Evolutionary conservation across 2,888 invertebrate species (phyloP), one percentile per base, ranked within the genome.

Genomic region (Clitarchus hookeri): DNA sequence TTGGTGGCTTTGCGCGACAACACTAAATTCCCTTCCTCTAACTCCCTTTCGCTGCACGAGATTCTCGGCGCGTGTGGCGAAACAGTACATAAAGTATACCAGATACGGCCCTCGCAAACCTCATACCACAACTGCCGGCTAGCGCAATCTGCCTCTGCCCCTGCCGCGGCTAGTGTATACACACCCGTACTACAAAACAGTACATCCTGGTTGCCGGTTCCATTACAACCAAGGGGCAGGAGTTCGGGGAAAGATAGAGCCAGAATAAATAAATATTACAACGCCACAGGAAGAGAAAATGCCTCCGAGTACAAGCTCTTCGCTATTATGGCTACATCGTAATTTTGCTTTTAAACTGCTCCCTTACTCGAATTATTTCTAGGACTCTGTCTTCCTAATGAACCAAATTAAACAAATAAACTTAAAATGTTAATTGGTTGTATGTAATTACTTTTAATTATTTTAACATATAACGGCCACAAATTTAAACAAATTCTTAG

Each of bases 1-100:
- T 65, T 65, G n/a, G 65, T 65, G 65, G 65, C 65, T 65, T 65
- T 65, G 65, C 65, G 65, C 65, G 65, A 65, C 65, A 65, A 65
- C 65, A 65, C 65, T 65, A 65, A 65, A 65, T 65, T 65, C 65
- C 65, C 65, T 9, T n/a, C 2, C 65, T n/a, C n/a, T 19, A 11
- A 6, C n/a, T 19, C 65, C 65, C 16, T 65, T 65, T 65, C n/a
- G 6, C 65, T 3, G 65, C 65, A 19, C 65, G 65, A 65, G 65
- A 8, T 65, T n/a, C 65, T 65, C 65, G 23, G 65, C 65, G 65
- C 65, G 65, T n/a, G 65, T 65, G 65, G 65, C 65, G 65, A 65
- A 65, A 65, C 65, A 65, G 65, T 65, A 65, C 65, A 65, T 65
- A 65, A 65, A 65, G 65, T 11, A 65, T 65, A 65, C 65, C 65